These are phyloP conservation scores for Aplysia californica DNA, from an alignment of 1,140 invertebrate species.

Conservation along the genomic window DNA sequence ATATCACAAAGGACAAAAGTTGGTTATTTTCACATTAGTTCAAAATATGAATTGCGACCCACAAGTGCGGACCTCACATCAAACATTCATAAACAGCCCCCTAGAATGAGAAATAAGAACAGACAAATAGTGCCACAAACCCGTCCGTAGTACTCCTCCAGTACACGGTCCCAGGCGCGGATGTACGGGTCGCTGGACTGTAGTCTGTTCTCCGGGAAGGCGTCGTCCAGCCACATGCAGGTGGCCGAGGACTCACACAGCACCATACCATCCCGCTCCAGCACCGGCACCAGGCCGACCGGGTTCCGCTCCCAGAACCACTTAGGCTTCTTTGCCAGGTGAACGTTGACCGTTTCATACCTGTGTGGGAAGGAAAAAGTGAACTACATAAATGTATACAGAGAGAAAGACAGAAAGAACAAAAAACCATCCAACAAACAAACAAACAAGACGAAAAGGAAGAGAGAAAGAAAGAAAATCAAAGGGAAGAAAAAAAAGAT, in stretches of 20 bases:
- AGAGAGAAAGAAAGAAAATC: too few species aligned
- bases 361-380: slow-evolving; percentile 62
- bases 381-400: not conserved
- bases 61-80: too few species aligned
- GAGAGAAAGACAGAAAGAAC: not conserved
- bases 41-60: too few species aligned
- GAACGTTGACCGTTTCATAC: slow-evolving; percentile 85
- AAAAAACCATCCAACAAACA: not conserved
- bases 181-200: slow-evolving; percentile 79
- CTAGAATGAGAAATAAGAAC: too few species aligned
- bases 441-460: not conserved
- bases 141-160: slow-evolving; percentile 73
- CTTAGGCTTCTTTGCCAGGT: slow-evolving; percentile 85
- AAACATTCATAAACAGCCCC: too few species aligned
- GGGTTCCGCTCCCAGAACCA: slow-evolving; percentile 78
- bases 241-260: slow-evolving; percentile 85
- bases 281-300: slow-evolving; percentile 82
- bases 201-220: slow-evolving; percentile 77
- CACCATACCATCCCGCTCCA: slow-evolving; percentile 78
- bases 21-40: too few species aligned
- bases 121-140: too few species aligned
- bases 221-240: slow-evolving; percentile 86
- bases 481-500: not conserved
- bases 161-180: slow-evolving; percentile 83
- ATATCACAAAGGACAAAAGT: too few species aligned